Base-by-base conservation (phyloP, 2,888 invertebrate species). In the Emmelina monodactyla region DNA sequence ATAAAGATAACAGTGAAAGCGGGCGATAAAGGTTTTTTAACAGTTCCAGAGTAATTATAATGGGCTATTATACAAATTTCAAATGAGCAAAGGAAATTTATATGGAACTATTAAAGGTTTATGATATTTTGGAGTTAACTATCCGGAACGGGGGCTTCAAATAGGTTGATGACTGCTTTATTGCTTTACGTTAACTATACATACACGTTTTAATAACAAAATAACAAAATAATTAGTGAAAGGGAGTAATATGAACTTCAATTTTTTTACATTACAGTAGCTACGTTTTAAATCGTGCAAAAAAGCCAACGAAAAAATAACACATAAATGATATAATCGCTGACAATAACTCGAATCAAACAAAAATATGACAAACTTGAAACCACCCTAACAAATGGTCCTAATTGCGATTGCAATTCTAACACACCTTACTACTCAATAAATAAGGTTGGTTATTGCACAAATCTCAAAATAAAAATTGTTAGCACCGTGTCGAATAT, bases 21-120 rank as follows among this genome's bases (percentile, higher is more conserved):
- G 35, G 33, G 35, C 41, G 38, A 49, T 49, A 46, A 40, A 49
- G 46, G 53, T 39, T 46, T n/a, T n/a, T n/a, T n/a, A n/a, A n/a
- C n/a, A n/a, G n/a, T n/a, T 53, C 50, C 46, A 50, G 42, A 58
- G 53, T 60, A 59, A 62, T 62, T 59, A 55, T 57, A 54, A 58
- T 55, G 50, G 57, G 53, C n/a, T n/a, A n/a, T 51, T 51, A 40
- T 42, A 49, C 51, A 59, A n/a, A 59, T 62, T 62, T 58, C 49
- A 43, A 53, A 58, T 56, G 53, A 49, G 42, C 49, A 39, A 45
- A 46, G 44, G 40, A 46, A 53, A 54, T 53, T 55, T 49, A 53
- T 53, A 50, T 46, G 45, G 45, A 44, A 48, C n/a, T n/a, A n/a
- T n/a, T n/a, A n/a, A n/a, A n/a, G 32, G 42, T 35, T 43, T 43